These are phyloP conservation scores for Galemys pyrenaicus DNA, from an alignment of 2,113 vertebrate genomes.

Conservation along the genomic window DNA sequence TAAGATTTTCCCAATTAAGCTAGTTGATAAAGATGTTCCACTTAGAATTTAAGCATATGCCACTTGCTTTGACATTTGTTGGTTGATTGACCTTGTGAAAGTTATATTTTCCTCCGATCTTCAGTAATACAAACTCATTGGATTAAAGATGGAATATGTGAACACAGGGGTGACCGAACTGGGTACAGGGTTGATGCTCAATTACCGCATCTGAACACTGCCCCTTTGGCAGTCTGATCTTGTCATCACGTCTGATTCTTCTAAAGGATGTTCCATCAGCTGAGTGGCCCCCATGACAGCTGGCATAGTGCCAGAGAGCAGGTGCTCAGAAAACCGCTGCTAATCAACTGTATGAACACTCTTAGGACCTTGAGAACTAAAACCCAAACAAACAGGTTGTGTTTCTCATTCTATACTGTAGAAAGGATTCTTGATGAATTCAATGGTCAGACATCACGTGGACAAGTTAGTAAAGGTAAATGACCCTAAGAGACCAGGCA, in stretches of 20 bases:
- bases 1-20: not conserved
- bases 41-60: not conserved
- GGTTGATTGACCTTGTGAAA: slow-evolving; percentile 13
- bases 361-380: slow-evolving; percentile 5
- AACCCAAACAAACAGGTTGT: not conserved
- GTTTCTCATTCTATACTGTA: not conserved
- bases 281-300: not conserved
- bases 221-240: not conserved
- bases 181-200: not conserved
- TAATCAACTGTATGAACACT: slow-evolving; percentile 20
- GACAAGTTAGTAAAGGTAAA: not conserved
- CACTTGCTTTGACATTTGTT: not conserved
- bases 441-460: not conserved
- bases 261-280: not conserved
- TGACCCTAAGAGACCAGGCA: not conserved
- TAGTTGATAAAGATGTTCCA: not conserved
- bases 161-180: not conserved
- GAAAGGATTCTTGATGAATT: slow-evolving; percentile 7
- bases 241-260: not conserved
- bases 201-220: not conserved
- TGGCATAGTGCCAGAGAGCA: not conserved
- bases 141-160: not conserved
- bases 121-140: not conserved
- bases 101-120: not conserved
- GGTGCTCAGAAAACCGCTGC: slow-evolving; percentile 8